Conservation (phyloP, 2,888 invertebrate species). For the Galeruca laticollis region DNA sequence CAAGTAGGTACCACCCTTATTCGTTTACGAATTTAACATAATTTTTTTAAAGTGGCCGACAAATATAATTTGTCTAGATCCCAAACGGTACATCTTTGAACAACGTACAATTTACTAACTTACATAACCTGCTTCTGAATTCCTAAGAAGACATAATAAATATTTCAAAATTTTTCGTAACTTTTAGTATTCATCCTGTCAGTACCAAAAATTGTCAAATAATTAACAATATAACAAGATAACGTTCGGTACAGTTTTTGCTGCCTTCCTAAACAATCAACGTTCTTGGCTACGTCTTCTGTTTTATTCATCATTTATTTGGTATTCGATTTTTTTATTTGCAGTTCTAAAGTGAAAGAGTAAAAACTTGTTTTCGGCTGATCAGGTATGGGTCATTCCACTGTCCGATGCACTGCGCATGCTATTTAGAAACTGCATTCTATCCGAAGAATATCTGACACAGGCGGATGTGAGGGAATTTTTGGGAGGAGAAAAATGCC, state of each 20-base stretch:
- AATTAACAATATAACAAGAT: slow-evolving; percentile 30
- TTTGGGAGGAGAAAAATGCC: neutral
- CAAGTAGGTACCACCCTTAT: too few relatives aligned
- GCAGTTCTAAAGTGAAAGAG: slow-evolving; percentile 58
- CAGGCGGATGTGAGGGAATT: slow-evolving; percentile 10
- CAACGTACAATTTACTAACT: neutral
- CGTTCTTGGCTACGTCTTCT: slow-evolving; percentile 33
- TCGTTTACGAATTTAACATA: neutral
- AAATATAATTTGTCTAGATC: neutral
- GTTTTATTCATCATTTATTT: slow-evolving; percentile 59
- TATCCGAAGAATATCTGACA: slow-evolving; percentile 27
- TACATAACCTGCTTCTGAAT: neutral
- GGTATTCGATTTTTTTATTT: slow-evolving; percentile 56
- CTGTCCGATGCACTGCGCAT: slow-evolving; percentile 56
- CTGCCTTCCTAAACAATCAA: slow-evolving; percentile 41
- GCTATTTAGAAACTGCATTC: slow-evolving; percentile 47
- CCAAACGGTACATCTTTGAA: neutral
- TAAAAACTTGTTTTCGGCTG: slow-evolving; percentile 62
- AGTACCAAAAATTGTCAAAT: slow-evolving; percentile 30
- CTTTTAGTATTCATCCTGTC: slow-evolving; percentile 10
- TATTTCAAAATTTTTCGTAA: neutral
- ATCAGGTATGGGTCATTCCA: slow-evolving; percentile 63
- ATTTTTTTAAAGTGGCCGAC: neutral
- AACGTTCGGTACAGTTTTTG: slow-evolving; percentile 30
- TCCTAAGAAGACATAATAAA: neutral